phyloP scores from a whole-genome alignment of 1,140 invertebrate genomes.

The Drosophila azteca region DNA sequence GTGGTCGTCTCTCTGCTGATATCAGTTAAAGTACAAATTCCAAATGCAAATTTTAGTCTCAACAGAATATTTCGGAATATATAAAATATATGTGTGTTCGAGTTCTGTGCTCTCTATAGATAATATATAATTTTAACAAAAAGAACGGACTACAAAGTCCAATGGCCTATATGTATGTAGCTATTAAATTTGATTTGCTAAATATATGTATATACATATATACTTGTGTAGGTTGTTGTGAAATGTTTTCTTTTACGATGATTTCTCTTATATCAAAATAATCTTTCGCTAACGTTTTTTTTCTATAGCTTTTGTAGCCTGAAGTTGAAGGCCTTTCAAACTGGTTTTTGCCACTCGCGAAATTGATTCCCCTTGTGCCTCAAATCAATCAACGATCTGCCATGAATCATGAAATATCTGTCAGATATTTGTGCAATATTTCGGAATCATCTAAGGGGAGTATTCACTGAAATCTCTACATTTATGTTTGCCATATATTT shows the following conservation, averaged over 20 bases:
- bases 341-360: slow-evolving; percentile 15
- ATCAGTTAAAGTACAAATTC: slow-evolving; percentile 61
- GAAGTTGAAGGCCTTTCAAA: background rate
- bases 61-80: slow-evolving; percentile 25
- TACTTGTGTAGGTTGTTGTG: too few relatives aligned
- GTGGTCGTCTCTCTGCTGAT: slow-evolving; percentile 20
- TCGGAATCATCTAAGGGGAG: background rate
- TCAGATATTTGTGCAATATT: background rate
- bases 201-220: background rate
- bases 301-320: background rate
- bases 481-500: slow-evolving; percentile 13
- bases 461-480: background rate
- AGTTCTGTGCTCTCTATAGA: slow-evolving; percentile 1
- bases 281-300: background rate
- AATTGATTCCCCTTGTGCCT: slow-evolving; percentile 3
- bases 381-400: slow-evolving; percentile 33
- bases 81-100: background rate
- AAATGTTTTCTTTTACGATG: background rate
- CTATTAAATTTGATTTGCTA: background rate
- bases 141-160: slow-evolving; percentile 16
- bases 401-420: slow-evolving; percentile 28
- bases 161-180: background rate
- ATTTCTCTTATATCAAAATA: background rate
- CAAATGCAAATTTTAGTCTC: slow-evolving; percentile 33
- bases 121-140: background rate